Conservation (phyloP, 92 coral and sea anemone genomes). For the Micromussa lordhowensis region DNA sequence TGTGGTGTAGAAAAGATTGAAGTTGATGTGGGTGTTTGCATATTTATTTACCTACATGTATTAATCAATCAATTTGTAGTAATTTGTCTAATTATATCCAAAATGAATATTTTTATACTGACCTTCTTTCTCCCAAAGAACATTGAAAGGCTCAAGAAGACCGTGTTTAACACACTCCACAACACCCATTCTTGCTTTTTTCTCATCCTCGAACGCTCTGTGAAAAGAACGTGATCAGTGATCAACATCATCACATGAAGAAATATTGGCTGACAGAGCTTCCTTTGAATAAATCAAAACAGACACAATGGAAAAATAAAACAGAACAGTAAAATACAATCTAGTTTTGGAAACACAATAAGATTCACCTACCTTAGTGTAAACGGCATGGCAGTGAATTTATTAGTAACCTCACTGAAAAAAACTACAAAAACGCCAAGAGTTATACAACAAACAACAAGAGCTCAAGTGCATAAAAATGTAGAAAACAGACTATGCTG, state of each 20-base stretch:
- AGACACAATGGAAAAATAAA: no score
- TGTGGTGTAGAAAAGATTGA: no score
- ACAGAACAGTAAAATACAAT: neutral
- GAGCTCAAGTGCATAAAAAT: no score
- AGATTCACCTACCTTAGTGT: conserved; percentile 76
- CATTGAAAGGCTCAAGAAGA: conserved; percentile 94
- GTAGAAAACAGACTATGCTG: no score
- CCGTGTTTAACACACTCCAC: conserved; percentile 89
- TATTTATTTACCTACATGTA: no score
- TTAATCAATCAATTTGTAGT: no score
- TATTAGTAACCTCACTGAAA: conserved; percentile 91
- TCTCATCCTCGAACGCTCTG: conserved; percentile 98
- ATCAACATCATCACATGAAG: neutral
- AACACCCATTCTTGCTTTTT: conserved; percentile 94
- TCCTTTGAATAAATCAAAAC: neutral
- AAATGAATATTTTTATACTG: neutral
- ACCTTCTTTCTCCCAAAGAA: conserved; percentile 99
- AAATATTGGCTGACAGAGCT: neutral
- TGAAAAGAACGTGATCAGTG: neutral
- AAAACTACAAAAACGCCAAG: conserved; percentile 62
- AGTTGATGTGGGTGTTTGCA: no score
- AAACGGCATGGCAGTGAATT: conserved; percentile 96
- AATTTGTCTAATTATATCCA: neutral
- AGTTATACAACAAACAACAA: neutral
- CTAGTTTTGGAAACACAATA: neutral